Evolutionary conservation across 2,888 invertebrate genomes (phyloP), one percentile per base, ranked within the genome.

Genomic region (Malthinus seriepunctatus): DNA sequence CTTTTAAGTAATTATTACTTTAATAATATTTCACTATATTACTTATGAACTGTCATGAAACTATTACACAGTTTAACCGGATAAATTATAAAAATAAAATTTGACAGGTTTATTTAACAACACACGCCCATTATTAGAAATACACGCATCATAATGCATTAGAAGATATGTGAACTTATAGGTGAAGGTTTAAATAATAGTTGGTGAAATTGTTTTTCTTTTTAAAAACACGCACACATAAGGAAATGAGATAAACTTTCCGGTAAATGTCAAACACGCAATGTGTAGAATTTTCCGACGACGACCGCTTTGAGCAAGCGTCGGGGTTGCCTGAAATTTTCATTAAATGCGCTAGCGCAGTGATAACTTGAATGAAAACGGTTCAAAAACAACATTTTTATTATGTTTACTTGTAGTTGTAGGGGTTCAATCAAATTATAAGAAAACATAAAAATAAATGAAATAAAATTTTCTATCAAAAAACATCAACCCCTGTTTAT

Each of bases 261-360:
- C 23, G 34, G 42, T 49, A 52, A 56, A 61, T 55, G 50, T 54
- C 55, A 23, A 23, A 59, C 70, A 67, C 67, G 67, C 64, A 65
- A 65, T 64, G 65, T 60, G 64, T 65, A 68, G 64, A 71, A 67
- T 61, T 58, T 56, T 60, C 64, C 70, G 66, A 23, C 69, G 71
- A 66, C 72, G 67, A 52, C n/a, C 65, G 64, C 60, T 68, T 60
- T 68, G 70, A 58, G 71, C 71, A 72, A 62, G 71, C 72, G 72
- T 70, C 68, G 65, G 48, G 65, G 50, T n/a, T 61, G 65, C 60
- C 62, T 32, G 56, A 51, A 38, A 12, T 38, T 53, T 23, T 23
- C 23, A 2, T 33, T 32, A 45, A 56, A 12, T 62, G 65, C 65
- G 65, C 65, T 52, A 45, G 63, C 65, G 65, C 63, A 57, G 38